Evolutionary conservation across 1,140 invertebrate species (phyloP).

Genomic region (Varroa destructor): DNA sequence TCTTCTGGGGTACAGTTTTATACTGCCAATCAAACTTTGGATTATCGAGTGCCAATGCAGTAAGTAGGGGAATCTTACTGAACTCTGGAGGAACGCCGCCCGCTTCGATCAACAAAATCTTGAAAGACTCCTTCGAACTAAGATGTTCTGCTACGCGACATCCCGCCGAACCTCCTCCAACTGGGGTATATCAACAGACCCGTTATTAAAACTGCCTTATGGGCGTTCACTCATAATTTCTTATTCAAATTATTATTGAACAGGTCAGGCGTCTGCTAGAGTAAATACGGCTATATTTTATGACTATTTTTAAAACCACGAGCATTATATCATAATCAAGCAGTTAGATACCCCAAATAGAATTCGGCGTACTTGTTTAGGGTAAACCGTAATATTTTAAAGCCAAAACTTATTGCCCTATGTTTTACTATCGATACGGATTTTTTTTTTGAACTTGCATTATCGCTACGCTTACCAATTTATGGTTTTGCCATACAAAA

Average conservation of each 20-base stretch:
- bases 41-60: slow-evolving; percentile 31
- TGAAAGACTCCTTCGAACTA: slow-evolving; percentile 45
- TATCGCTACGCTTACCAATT: too few species aligned
- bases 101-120: slow-evolving; percentile 55
- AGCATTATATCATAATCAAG: too few species aligned
- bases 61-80: slow-evolving; percentile 33
- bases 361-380: too few species aligned
- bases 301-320: background rate
- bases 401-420: too few species aligned
- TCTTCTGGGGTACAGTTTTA: slow-evolving; percentile 40
- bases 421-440: too few species aligned
- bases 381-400: too few species aligned
- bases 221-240: background rate
- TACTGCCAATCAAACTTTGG: slow-evolving; percentile 40
- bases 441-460: too few species aligned
- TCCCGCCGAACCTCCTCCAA: slow-evolving; percentile 33
- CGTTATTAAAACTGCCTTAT: background rate
- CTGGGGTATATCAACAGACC: slow-evolving; percentile 18
- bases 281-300: background rate
- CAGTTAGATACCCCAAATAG: too few species aligned
- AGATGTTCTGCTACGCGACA: slow-evolving; percentile 31
- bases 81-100: slow-evolving; percentile 42
- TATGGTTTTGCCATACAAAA: too few species aligned
- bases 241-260: background rate
- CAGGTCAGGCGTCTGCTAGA: background rate